Evolutionary conservation across 2,113 vertebrate genomes (phyloP), one percentile per base, ranked within the genome.

Genomic region (Tachysurus vachellii): DNA sequence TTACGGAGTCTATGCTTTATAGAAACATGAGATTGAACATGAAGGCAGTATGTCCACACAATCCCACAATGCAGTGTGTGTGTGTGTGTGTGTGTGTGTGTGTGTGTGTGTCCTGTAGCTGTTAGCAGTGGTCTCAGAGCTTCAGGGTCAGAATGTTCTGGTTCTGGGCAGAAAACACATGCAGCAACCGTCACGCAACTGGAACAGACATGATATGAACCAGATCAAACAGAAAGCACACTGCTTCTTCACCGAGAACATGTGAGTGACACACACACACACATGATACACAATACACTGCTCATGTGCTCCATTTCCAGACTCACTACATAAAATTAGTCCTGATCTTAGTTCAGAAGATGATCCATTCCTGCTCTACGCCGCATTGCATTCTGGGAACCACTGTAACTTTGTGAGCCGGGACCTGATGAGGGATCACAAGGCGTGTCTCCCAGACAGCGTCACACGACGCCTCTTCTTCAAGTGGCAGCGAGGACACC

Each of bases 401-500:
- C 96, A 97, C 44, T 99, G 97, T 92, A 95, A 86, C 68, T 98
- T 99, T 89, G 94, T 99, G 88, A 98, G 96, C 8, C 94, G 95
- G 75, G 98, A 99, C 92, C 95, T 99, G 90, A 95, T 99, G 94
- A 95, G 98, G 91, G 97, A 99, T 92, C 98, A 99, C 94, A 99
- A 98, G 91, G 98, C 98, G 82, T 97, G 96, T 91, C 92, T 99
- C 36, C 79, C 94, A 0, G 95, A 97, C 54, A 91, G 54, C 0
- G 75, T 87, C 87, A 95, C 93, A 0, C 95, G 94, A 28, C 95
- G 90, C 2, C 95, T 99, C 17, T 99, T 99, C 93, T 98, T 98
- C 83, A 99, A 99, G 92, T 99, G 98, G 98, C 98, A 99, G 91
- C 96, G 96, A 57, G 97, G 97, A 23, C 98, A 99, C 91, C 98